These are phyloP conservation scores for Crotalus viridis DNA, from an alignment of 2,113 vertebrate species.

Conservation along the genomic window DNA sequence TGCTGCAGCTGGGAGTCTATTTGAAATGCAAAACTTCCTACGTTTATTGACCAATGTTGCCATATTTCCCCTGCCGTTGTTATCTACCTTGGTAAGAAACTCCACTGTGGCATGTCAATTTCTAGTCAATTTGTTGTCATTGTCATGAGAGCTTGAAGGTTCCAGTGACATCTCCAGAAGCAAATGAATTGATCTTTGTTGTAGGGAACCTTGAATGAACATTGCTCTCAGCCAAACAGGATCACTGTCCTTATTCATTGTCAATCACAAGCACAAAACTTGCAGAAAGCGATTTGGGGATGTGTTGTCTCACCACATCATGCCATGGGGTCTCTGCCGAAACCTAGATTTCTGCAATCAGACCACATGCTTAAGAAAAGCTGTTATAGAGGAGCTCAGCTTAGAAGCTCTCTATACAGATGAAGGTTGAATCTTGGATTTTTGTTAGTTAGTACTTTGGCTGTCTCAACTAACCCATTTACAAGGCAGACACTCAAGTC, in stretches of 20 bases:
- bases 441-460: neutral
- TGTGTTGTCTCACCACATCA: neutral
- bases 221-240: constrained; percentile 31
- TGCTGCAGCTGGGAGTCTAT: constrained; percentile 57
- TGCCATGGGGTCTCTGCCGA: neutral
- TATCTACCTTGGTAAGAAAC: constrained; percentile 53
- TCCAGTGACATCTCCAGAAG: constrained; percentile 55
- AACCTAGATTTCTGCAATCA: neutral
- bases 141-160: constrained; percentile 56
- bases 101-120: constrained; percentile 39
- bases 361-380: neutral
- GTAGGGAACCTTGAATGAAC: constrained; percentile 53
- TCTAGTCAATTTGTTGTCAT: constrained; percentile 51
- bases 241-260: constrained; percentile 46
- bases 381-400: neutral
- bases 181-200: constrained; percentile 56
- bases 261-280: constrained; percentile 41
- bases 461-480: neutral
- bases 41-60: constrained; percentile 51
- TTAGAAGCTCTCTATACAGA: neutral
- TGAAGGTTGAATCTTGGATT: neutral
- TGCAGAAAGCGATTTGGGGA: neutral
- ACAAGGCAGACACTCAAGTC: neutral
- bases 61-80: constrained; percentile 58
- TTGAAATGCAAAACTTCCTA: constrained; percentile 49